A percentile compares a stretch with the other conserved stretches of the same genome.
Conservation (phyloP, 2,113 vertebrate genomes). For the Heptranchias perlo region DNA sequence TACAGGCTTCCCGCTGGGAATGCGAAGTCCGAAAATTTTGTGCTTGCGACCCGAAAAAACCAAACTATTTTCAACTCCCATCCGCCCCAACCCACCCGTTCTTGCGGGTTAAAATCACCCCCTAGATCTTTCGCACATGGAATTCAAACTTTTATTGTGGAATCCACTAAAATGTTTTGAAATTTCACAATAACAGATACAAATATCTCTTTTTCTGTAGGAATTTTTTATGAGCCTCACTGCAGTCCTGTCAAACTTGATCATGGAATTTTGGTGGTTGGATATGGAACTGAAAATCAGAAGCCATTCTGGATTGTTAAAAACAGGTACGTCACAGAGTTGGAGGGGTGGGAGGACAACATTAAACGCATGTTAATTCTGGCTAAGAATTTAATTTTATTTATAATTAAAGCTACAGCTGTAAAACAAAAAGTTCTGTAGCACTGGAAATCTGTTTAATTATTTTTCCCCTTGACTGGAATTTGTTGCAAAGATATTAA, state of each 20-base stretch:
- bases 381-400: background rate
- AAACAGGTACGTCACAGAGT: constrained; percentile 57
- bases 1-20: too few relatives aligned
- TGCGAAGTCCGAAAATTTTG: too few relatives aligned
- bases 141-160: background rate
- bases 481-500: background rate
- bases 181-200: background rate
- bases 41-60: too few relatives aligned
- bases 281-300: constrained; percentile 51
- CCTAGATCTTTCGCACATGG: background rate
- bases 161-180: too few relatives aligned
- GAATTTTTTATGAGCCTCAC: constrained; percentile 56
- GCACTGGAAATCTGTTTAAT: background rate
- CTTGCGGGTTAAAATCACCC: background rate
- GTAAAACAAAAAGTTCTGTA: background rate
- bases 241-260: constrained; percentile 56
- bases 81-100: background rate
- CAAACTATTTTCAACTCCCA: too few relatives aligned
- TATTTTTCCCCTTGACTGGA: background rate
- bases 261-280: constrained; percentile 61
- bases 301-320: constrained; percentile 64
- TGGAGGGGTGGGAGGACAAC: background rate
- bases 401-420: background rate
- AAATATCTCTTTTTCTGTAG: constrained; percentile 44
- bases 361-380: background rate